Percentiles rank a stretch among this genome's conserved stretches.
These are phyloP conservation scores for Catonia carolina DNA, from an alignment of 2,888 invertebrate genomes.

Conservation along the genomic window DNA sequence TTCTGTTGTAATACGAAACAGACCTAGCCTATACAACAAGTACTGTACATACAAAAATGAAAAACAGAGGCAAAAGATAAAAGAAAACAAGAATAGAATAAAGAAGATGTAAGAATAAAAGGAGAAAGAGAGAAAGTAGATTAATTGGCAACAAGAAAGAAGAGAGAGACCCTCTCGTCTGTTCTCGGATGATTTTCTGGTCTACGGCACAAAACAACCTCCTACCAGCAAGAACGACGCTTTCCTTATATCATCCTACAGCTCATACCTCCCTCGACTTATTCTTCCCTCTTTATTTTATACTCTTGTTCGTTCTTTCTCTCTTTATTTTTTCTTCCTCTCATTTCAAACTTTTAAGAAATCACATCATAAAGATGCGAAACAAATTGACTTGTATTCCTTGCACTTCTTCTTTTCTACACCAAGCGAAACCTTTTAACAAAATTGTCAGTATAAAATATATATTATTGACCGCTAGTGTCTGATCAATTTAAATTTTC, in stretches of 20 bases:
- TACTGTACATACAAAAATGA: background rate
- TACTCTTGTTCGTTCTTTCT: conserved; percentile 10
- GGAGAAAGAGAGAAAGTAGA: conserved; percentile 1
- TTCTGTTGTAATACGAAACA: too few relatives aligned
- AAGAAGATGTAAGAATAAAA: background rate
- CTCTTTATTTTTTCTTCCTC: conserved; percentile 20
- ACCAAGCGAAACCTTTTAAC: conserved; percentile 17
- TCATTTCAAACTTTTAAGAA: conserved; percentile 20
- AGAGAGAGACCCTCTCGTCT: background rate
- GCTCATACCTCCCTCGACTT: background rate
- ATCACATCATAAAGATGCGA: conserved; percentile 17
- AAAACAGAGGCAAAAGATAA: background rate
- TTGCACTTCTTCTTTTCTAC: conserved; percentile 6
- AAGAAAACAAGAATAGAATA: background rate
- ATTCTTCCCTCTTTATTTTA: background rate
- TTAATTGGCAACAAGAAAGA: background rate
- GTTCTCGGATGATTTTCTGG: conserved; percentile 32
- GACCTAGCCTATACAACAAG: too few relatives aligned
- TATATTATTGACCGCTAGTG: too few relatives aligned
- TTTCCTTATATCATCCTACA: conserved; percentile 17
- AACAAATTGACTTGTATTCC: conserved; percentile 10
- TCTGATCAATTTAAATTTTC: too few relatives aligned
- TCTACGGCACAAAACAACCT: conserved; percentile 29
- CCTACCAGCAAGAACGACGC: conserved; percentile 24
- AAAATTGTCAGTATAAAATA: conserved; percentile 16